Evolutionary conservation across 2,888 invertebrate genomes (phyloP).

Genomic region (Nephrotoma appendiculata): DNA sequence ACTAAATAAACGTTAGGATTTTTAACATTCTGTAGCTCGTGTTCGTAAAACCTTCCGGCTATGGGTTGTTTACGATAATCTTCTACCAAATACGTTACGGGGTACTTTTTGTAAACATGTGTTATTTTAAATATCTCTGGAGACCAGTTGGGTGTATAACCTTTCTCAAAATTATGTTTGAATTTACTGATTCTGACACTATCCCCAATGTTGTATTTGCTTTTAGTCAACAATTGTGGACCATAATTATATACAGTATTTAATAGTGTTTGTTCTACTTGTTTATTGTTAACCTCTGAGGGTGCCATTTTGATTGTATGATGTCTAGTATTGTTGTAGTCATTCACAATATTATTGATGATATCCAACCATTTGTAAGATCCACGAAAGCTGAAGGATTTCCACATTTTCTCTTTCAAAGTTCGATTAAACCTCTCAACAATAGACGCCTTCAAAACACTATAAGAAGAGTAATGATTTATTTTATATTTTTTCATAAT

Average conservation of each 20-base stretch:
- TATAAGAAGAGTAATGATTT: background rate
- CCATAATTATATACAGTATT: background rate
- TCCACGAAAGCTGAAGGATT: background rate
- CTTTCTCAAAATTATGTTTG: background rate
- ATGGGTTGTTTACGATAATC: background rate
- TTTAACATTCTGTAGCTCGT: background rate
- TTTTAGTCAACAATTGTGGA: background rate
- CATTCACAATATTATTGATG: background rate
- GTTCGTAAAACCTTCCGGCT: background rate
- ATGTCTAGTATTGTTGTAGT: background rate
- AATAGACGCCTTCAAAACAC: background rate
- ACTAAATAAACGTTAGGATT: background rate
- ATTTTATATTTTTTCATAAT: background rate
- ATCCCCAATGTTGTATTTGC: background rate
- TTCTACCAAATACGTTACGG: background rate
- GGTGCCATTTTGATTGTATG: background rate
- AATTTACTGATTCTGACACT: background rate
- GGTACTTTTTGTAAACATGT: background rate
- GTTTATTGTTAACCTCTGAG: background rate
- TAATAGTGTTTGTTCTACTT: background rate
- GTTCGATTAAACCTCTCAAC: background rate
- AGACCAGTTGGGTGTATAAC: background rate
- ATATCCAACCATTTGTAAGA: background rate
- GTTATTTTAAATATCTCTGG: background rate
- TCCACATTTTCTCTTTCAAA: background rate